Percentiles rank a stretch among this genome's conserved stretches.
Evolutionary conservation across 2,888 invertebrate genomes (phyloP).

Genomic region (Trisateles emortualis): DNA sequence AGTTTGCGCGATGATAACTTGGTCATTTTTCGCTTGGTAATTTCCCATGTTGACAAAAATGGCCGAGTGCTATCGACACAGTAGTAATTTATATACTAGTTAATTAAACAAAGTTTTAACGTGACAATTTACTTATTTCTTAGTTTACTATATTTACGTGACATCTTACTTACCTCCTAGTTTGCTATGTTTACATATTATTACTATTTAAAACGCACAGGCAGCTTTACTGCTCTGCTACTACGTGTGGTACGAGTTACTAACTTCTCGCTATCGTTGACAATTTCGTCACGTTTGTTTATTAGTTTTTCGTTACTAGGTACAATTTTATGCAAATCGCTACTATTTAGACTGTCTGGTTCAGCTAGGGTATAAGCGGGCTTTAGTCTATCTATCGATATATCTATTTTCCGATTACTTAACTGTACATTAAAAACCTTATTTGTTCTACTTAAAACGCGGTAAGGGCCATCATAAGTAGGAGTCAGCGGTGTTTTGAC

Average conservation of each 20-base stretch:
- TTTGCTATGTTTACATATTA: background rate
- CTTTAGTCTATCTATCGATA: constrained; percentile 4
- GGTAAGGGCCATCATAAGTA: background rate
- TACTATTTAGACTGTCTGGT: background rate
- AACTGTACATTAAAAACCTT: background rate
- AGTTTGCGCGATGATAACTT: too few species aligned
- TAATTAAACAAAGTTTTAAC: too few species aligned
- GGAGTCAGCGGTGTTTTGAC: constrained; percentile 3
- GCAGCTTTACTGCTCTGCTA: background rate
- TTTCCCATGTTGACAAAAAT: too few species aligned
- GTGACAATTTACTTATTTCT: too few species aligned
- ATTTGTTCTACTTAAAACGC: background rate
- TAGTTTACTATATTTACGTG: too few species aligned
- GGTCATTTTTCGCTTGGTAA: too few species aligned
- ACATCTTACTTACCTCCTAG: too few species aligned
- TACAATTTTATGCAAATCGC: constrained; percentile 1
- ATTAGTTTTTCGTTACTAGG: background rate
- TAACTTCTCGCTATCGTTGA: background rate
- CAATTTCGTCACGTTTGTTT: background rate
- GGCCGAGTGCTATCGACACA: too few species aligned
- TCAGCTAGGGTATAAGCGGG: background rate
- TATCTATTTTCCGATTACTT: background rate
- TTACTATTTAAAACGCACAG: background rate
- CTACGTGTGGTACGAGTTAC: background rate
- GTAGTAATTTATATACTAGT: too few species aligned